Evolutionary conservation across 1,140 invertebrate species (phyloP).

Genomic region (Cydia pomonella): DNA sequence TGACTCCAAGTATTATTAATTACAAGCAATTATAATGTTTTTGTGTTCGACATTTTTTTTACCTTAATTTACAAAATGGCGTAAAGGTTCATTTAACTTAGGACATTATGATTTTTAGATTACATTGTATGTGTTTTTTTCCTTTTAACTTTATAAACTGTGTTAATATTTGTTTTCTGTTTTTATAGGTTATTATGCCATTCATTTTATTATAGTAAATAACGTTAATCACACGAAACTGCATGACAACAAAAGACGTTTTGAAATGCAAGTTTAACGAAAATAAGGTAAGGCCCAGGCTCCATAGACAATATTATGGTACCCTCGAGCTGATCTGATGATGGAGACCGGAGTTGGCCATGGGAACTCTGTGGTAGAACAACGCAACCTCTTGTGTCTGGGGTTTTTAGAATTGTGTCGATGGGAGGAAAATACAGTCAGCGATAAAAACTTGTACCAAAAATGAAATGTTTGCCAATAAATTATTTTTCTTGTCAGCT

Average conservation of each 20-base stretch:
- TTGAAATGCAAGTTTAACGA: background rate
- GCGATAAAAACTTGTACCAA: too few relatives aligned
- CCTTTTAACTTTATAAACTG: background rate
- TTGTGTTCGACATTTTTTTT: background rate
- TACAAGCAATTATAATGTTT: background rate
- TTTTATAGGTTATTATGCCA: background rate
- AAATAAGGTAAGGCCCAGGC: too few relatives aligned
- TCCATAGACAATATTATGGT: too few relatives aligned
- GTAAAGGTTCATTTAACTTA: background rate
- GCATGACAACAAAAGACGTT: background rate
- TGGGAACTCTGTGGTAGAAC: too few relatives aligned
- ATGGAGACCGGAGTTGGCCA: too few relatives aligned
- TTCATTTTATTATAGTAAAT: background rate
- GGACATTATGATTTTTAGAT: background rate
- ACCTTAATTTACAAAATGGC: background rate
- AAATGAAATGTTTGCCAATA: too few relatives aligned
- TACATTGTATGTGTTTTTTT: background rate
- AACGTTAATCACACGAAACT: background rate
- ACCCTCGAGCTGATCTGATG: too few relatives aligned
- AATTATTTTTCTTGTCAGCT: too few relatives aligned
- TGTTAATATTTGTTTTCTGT: background rate
- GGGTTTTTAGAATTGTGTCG: too few relatives aligned
- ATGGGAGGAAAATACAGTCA: too few relatives aligned
- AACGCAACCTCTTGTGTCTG: too few relatives aligned
- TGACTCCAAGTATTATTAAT: background rate